A percentile compares a stretch with the other conserved stretches of the same genome.
Conservation (phyloP, 1,140 invertebrate species). For the Phthorimaea operculella region DNA sequence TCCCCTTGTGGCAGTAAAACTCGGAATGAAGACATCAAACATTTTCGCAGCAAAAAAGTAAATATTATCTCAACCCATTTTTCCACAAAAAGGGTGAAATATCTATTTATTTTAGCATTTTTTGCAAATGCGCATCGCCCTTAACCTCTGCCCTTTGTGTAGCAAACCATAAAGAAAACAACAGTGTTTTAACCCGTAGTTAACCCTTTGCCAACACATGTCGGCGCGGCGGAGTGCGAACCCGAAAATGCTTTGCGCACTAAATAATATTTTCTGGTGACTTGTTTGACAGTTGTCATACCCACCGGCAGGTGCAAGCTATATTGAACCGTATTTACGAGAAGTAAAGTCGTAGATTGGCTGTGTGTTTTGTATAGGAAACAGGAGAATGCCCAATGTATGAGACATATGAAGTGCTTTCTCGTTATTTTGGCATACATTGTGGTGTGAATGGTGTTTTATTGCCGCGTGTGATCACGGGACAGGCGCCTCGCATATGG, state of each 20-base stretch:
- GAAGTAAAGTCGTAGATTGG: no score
- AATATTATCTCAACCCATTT: slow-evolving; percentile 31
- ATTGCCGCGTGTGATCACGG: slow-evolving; percentile 41
- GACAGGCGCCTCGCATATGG: slow-evolving; percentile 41
- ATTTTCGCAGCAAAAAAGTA: slow-evolving; percentile 23
- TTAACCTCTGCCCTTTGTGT: slow-evolving; percentile 57
- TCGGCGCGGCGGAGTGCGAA: slow-evolving; percentile 31
- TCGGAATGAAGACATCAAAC: slow-evolving; percentile 42
- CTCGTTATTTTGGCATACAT: slow-evolving; percentile 22
- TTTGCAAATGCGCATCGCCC: slow-evolving; percentile 7
- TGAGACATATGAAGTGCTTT: not conserved
- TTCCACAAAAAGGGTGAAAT: slow-evolving; percentile 33
- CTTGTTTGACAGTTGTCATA: slow-evolving; percentile 2
- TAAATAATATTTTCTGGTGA: slow-evolving; percentile 19
- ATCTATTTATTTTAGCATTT: slow-evolving; percentile 6
- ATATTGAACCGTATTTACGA: no score
- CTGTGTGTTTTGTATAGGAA: not conserved
- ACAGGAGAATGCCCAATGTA: not conserved
- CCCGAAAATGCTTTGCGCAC: slow-evolving; percentile 27
- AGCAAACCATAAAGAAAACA: slow-evolving; percentile 54
- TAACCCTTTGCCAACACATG: slow-evolving; percentile 55
- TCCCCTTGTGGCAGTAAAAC: slow-evolving; percentile 1
- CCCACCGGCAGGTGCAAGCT: no score
- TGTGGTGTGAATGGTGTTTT: slow-evolving; percentile 34
- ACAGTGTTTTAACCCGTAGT: slow-evolving; percentile 43